Conservation (phyloP, 1,140 invertebrate species). For the Sitobion miscanthi region DNA sequence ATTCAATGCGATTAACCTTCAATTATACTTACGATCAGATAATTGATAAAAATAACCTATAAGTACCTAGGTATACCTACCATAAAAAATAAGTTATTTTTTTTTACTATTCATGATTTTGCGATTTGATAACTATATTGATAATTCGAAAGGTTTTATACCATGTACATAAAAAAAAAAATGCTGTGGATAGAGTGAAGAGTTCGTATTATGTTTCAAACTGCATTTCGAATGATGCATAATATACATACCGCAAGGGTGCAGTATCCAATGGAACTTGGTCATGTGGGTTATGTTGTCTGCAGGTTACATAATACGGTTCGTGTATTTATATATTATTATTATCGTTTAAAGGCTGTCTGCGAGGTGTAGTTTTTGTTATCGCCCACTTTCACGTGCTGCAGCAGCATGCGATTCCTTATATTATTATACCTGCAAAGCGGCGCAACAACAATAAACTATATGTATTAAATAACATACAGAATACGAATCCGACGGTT, state of each 20-base stretch:
- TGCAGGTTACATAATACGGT: slow-evolving; percentile 21
- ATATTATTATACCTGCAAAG: neutral
- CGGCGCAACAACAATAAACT: slow-evolving; percentile 26
- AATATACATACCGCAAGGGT: neutral
- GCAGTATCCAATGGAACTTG: slow-evolving; percentile 11
- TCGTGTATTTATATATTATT: neutral
- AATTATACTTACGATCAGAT: neutral
- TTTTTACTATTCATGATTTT: neutral
- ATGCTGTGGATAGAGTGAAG: neutral
- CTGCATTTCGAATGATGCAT: neutral
- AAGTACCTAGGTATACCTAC: too few species aligned
- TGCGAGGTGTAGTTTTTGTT: neutral
- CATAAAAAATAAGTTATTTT: neutral
- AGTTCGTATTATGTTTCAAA: neutral
- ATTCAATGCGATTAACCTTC: neutral
- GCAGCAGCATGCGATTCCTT: neutral
- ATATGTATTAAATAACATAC: neutral
- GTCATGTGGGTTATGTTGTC: slow-evolving; percentile 38
- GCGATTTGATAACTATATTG: neutral
- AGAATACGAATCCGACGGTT: neutral
- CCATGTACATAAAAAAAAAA: neutral
- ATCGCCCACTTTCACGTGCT: slow-evolving; percentile 51
- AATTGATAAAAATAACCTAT: neutral
- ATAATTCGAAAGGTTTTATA: neutral
- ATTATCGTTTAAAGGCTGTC: slow-evolving; percentile 24